Base-by-base conservation (phyloP, 2,888 invertebrate genomes). In the Lasioglossum morio region DNA sequence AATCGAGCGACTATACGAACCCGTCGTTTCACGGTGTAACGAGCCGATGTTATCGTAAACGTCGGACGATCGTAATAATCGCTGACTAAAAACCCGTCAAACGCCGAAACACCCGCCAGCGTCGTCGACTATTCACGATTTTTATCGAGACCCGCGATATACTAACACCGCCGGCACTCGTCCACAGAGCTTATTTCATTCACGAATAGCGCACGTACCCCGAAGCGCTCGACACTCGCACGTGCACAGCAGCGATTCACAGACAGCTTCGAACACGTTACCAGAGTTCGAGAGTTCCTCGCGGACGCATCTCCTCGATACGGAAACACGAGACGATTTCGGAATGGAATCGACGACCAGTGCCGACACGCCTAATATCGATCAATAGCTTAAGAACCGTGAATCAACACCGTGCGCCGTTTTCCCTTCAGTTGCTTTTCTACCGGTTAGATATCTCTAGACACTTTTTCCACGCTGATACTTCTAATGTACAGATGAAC, bases 321-420 rank as follows among this genome's bases (percentile, higher is more conserved):
- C 66, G 34, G 30, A 30, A 34, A 66, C 34, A 34, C 34, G 34
- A 34, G 34, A 34, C 34, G 34, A 34, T 34, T 30, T 1, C 46
- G 70, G 53, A 53, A 40, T 14, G 40, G 40, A 43, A 27, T 63
- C 83, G 78, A 63, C 74, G 84, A 60, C 19, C 14, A 75, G 72
- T 70, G 79, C 76, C 79, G 48, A 48, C 48, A 83, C 76, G 85
- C 85, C 85, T 85, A 85, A 85, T 66, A 75, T 79, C 84, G 57
- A 85, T 85, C 83, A 66, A 23, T 83, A 83, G 85, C 66, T 85
- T 76, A 80, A 75, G 30, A 23, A 63, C 27, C 73, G 66, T 37
- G 77, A 77, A 66, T 37, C 60, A 72, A 27, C 82, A 40, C 40
- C 78, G 72, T 57, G 84, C 66, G 46, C 73, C 83, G 83, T 82